Evolutionary conservation across 2,797 vertebrate species (phyloP).

Genomic region (Microctenopoma lineatum): DNA sequence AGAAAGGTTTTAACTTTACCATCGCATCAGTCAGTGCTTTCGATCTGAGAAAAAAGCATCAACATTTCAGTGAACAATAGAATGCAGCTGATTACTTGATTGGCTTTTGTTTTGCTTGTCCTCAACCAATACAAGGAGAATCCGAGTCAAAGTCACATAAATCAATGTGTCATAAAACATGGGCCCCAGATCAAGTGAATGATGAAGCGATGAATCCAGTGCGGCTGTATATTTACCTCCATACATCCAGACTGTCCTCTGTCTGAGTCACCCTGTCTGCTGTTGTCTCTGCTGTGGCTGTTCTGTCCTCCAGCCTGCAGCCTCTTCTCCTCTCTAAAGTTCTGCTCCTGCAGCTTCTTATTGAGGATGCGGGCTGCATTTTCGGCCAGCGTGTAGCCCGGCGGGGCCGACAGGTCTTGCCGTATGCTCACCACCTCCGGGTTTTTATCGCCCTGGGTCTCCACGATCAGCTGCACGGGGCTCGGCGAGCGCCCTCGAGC

Average conservation of each 20-base stretch:
- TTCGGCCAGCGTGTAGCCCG: conserved; percentile 92
- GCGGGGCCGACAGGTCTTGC: conserved; percentile 94
- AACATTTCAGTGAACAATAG: conserved; percentile 57
- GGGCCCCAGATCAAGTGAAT: conserved; percentile 62
- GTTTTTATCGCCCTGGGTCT: conserved; percentile 87
- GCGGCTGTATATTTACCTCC: conserved; percentile 89
- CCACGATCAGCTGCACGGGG: conserved; percentile 88
- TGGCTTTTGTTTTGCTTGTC: conserved; percentile 36
- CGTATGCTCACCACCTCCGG: conserved; percentile 87
- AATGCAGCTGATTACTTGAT: conserved; percentile 25
- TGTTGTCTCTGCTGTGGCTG: conserved; percentile 79
- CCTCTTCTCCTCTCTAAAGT: conserved; percentile 90
- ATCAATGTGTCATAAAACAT: conserved; percentile 63
- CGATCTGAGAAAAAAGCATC: conserved; percentile 73
- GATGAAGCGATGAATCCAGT: conserved; percentile 63
- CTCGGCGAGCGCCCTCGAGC: conserved; percentile 93
- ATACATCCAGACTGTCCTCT: conserved; percentile 88
- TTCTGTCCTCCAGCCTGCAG: conserved; percentile 76
- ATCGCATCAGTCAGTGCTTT: conserved; percentile 77
- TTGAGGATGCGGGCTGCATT: conserved; percentile 93
- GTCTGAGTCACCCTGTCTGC: conserved; percentile 78
- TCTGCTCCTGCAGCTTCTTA: conserved; percentile 94
- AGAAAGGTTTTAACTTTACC: conserved; percentile 73
- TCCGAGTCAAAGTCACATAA: conserved; percentile 46
- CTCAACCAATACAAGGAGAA: conserved; percentile 43